Evolutionary conservation across 2,797 vertebrate genomes (phyloP), one percentile per base, ranked within the genome.

Genomic region (Poecilia picta): DNA sequence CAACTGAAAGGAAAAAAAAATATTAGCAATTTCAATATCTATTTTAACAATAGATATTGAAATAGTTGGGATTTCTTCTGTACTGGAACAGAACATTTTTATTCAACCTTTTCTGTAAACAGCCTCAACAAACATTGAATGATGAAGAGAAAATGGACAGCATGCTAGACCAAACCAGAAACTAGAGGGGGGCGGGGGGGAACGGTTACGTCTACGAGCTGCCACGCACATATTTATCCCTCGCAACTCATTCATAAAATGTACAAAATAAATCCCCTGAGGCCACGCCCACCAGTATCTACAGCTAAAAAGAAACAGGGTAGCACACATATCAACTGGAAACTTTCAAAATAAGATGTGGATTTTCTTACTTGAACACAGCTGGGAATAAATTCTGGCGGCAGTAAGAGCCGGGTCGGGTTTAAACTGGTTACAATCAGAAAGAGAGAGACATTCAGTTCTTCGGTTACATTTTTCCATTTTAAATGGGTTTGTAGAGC

Each of bases 341-440:
- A 74, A 0, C 45, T 66, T 68, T 53, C 43, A 10, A 41, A 68
- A n/a, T 41, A 68, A 25, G 12, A 41, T 12, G 36, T 13, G 11
- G 20, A 68, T 68, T 68, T 41, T 68, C 10, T 25, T 41, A 4
- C 36, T 70, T 75, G 49, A 41, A 39, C 10, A 43, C 0, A 53
- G 20, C 25, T 2, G 75, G 55, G 31, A 53, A 20, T 23, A 55
- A 47, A 1, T 53, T 75, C 49, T 73, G 46, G 59, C 16, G 36
- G 25, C n/a, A 73, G 0, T 31, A 75, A 46, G 5, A 80, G 78
- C 47, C 47, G 31, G 23, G 10, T 68, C 47, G 77, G 72, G 59
- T 55, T 78, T 74, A 72, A 77, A 81, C 75, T 31, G 45, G 80
- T 89, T 93, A 92, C 91, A 94, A 94, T 81, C 91, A 89, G 66